A percentile compares a stretch with the other conserved stretches of the same genome.
Conservation (phyloP, 2,888 invertebrate species). For the Choreutis nemorana region DNA sequence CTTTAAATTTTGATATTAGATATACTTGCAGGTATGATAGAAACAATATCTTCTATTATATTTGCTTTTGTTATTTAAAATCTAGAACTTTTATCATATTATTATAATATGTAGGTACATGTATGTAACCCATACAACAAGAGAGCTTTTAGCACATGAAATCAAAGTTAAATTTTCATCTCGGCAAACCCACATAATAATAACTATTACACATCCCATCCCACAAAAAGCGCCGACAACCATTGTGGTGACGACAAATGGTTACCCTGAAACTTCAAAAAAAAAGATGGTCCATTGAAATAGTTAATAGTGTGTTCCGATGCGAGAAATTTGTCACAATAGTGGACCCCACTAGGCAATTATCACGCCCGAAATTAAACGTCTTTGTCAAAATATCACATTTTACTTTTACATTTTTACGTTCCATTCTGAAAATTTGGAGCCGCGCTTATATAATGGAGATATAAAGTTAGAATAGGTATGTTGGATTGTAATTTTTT, state of each 20-base stretch:
- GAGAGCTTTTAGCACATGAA: conserved; percentile 2
- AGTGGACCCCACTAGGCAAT: conserved; percentile 34
- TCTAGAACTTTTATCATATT: too few relatives aligned
- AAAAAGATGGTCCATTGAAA: conserved; percentile 27
- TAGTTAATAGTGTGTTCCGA: conserved; percentile 50
- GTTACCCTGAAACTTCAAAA: conserved; percentile 22
- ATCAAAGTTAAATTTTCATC: conserved; percentile 11
- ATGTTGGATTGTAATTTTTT: too few relatives aligned
- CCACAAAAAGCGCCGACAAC: conserved; percentile 37
- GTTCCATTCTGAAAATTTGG: too few relatives aligned
- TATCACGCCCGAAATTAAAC: conserved; percentile 53
- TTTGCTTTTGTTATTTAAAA: too few relatives aligned
- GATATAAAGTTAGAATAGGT: too few relatives aligned
- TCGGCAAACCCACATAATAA: conserved; percentile 1
- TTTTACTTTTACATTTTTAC: conserved; percentile 10
- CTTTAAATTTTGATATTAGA: too few relatives aligned
- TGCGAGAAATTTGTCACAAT: conserved; percentile 57
- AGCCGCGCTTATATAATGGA: too few relatives aligned
- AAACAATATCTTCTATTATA: too few relatives aligned
- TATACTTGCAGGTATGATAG: too few relatives aligned
- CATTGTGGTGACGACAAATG: conserved; percentile 36
- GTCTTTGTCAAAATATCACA: conserved; percentile 47
- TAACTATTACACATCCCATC: conserved; percentile 5
- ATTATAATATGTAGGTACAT: too few relatives aligned
- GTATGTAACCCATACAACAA: too few relatives aligned